Evolutionary conservation across 2,113 vertebrate species (phyloP).

Genomic region (Motacilla alba): DNA sequence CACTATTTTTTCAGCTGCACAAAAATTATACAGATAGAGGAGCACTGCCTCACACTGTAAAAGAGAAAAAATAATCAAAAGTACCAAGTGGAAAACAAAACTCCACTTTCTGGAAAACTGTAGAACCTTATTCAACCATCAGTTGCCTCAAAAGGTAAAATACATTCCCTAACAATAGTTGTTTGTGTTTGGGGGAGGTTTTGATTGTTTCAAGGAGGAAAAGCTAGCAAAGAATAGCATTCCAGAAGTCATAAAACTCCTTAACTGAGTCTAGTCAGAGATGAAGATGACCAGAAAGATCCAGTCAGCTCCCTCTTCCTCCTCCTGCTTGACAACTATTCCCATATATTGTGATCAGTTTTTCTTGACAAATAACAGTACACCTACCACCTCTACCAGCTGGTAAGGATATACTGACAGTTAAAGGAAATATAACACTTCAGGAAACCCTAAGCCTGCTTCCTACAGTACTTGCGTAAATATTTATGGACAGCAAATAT

Average conservation of each 20-base stretch:
- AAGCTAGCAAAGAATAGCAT: neutral
- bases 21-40: neutral
- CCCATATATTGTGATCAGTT: neutral
- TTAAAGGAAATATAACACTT: neutral
- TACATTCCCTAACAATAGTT: neutral
- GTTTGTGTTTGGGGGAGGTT: too few relatives aligned
- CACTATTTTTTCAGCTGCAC: neutral
- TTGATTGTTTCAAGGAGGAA: neutral
- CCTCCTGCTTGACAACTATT: neutral
- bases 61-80: neutral
- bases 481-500: neutral
- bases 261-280: neutral
- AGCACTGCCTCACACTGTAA: neutral
- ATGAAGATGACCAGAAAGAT: neutral
- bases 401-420: neutral
- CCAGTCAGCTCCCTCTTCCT: neutral
- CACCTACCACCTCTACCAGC: neutral
- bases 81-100: neutral
- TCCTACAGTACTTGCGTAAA: neutral
- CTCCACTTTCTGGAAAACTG: neutral
- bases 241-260: neutral
- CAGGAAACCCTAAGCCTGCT: neutral
- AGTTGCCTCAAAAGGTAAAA: neutral
- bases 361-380: neutral
- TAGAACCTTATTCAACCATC: neutral